Base-by-base conservation (phyloP, 2,113 vertebrate species). In the Cacatua alba region DNA sequence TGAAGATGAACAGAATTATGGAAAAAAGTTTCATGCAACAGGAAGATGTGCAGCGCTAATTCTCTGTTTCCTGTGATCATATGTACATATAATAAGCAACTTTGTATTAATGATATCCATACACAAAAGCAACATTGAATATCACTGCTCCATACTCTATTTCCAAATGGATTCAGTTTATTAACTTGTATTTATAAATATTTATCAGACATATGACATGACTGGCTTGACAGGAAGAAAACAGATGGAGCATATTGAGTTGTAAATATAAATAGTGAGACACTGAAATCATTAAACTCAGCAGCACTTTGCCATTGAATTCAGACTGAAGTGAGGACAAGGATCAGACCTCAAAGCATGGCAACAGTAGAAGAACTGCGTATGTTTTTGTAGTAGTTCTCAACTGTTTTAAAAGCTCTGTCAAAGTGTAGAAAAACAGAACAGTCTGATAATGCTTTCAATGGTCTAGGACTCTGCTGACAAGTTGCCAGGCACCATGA, bases 181-280 rank as follows among this genome's bases (percentile, higher is more conserved):
- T 90, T 90, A 82, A 82, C 28, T 86, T 80, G 23, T 51, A 59
- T 80, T 85, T 88, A 82, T 90, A 90, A 94, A 86, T 97, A 88
- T 94, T 94, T 93, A 80, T 95, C 37, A 62, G 67, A 65, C 23
- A 26, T 88, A 59, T 65, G 72, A 84, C 89, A 82, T 65, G 75
- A 88, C 71, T 93, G 49, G 46, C 71, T 94, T 92, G 94, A 93
- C 92, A 90, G 82, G 25, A 92, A 53, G n/a, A 65, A 62, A 91
- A 82, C 62, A 79, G 44, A 76, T 87, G 93, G 84, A 82, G 63
- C 10, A 10, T 49, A 87, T 82, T 2, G 0, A 70, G 25, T 60
- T 68, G 69, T 84, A 88, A 88, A 91, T 82, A 76, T 7, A 70
- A 71, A 80, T 37, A 70, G 53, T n/a, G 46, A 91, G 67, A 57